A percentile compares a stretch with the other conserved stretches of the same genome.
Conservation (phyloP, 2,888 invertebrate species). For the Venustoraphidia nigricollis region DNA sequence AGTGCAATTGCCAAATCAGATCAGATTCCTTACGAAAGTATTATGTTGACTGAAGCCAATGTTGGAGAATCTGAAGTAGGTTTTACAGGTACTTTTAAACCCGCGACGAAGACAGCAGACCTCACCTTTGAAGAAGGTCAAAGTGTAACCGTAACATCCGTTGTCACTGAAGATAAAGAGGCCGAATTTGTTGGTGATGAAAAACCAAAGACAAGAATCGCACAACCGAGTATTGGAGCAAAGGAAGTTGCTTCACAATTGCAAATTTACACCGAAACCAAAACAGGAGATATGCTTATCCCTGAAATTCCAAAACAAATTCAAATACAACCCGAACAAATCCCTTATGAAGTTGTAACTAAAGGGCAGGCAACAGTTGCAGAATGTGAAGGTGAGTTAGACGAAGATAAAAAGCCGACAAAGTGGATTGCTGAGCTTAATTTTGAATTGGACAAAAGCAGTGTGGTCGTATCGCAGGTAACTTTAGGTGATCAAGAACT, state of each 20-base stretch:
- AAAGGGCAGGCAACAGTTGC: conserved; percentile 24
- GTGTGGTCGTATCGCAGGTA: conserved; percentile 26
- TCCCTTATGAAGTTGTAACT: conserved; percentile 22
- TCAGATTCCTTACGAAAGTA: conserved; percentile 29
- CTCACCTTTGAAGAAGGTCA: conserved; percentile 27
- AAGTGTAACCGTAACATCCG: conserved; percentile 30
- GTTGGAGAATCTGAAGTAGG: conserved; percentile 3
- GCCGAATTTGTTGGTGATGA: conserved; percentile 22
- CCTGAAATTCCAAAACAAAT: conserved; percentile 10
- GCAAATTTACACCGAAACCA: conserved; percentile 24
- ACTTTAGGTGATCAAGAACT: conserved; percentile 29
- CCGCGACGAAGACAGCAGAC: conserved; percentile 24
- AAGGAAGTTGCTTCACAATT: conserved; percentile 31
- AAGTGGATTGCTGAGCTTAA: conserved; percentile 27
- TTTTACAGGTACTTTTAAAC: conserved; percentile 9
- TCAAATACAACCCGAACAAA: conserved; percentile 18
- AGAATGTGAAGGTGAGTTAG: conserved; percentile 28
- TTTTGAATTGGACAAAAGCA: conserved; percentile 23
- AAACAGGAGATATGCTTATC: conserved; percentile 16
- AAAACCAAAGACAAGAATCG: conserved; percentile 21
- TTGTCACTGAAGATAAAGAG: conserved; percentile 33
- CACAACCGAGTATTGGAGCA: conserved; percentile 22
- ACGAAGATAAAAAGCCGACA: conserved; percentile 21
- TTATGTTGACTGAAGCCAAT: conserved; percentile 29
- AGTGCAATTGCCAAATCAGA: conserved; percentile 22